Percentiles rank a stretch among this genome's conserved stretches.
Conservation (phyloP, 2,888 invertebrate species). For the Drosophila peninsularis region DNA sequence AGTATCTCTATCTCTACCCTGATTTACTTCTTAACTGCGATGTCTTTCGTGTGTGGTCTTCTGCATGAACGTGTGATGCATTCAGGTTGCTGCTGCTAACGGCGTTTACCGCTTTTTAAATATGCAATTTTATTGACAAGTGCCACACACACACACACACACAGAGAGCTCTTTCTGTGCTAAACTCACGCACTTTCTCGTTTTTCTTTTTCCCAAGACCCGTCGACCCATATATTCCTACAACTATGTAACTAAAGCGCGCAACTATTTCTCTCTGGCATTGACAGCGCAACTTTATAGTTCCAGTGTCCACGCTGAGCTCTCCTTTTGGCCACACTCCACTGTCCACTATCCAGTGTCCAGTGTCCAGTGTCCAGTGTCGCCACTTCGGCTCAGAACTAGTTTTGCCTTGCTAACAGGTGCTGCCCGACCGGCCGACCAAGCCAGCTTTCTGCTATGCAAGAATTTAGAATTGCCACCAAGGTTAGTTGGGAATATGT, state of each 20-base stretch:
- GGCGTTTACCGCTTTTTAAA: constrained; percentile 41
- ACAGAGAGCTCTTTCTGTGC: constrained; percentile 1
- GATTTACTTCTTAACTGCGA: neutral
- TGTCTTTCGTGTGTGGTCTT: neutral
- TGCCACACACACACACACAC: constrained; percentile 26
- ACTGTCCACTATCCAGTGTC: no score
- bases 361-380: no score
- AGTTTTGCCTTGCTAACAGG: constrained; percentile 53
- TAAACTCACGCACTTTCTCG: constrained; percentile 64
- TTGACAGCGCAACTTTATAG: constrained; percentile 36
- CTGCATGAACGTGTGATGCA: neutral
- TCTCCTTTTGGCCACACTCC: neutral
- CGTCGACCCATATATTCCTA: constrained; percentile 71
- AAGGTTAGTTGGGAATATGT: constrained; percentile 24
- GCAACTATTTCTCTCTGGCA: constrained; percentile 48
- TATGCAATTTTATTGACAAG: constrained; percentile 42
- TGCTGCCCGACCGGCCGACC: constrained; percentile 13
- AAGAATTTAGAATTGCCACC: constrained; percentile 44
- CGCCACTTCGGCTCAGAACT: constrained; percentile 27
- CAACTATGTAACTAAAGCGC: constrained; percentile 47
- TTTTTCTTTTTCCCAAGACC: constrained; percentile 49
- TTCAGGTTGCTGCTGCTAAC: constrained; percentile 42
- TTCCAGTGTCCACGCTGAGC: constrained; percentile 15
- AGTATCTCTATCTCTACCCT: no score
- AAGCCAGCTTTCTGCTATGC: constrained; percentile 29